These are phyloP conservation scores for Rotaria sp. DNA, from an alignment of 2,888 invertebrate genomes.

Conservation along the genomic window DNA sequence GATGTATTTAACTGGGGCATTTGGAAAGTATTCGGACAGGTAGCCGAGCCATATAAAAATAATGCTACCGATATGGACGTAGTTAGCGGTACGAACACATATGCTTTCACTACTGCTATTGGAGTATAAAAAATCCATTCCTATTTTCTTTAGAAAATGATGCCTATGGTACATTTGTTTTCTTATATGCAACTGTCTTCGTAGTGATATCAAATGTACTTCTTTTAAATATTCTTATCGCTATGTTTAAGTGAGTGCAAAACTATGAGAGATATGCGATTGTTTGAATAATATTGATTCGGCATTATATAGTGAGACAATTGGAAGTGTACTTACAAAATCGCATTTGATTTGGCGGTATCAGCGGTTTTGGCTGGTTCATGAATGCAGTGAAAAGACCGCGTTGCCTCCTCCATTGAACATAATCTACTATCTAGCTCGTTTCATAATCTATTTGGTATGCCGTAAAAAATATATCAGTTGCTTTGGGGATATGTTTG, in stretches of 20 bases:
- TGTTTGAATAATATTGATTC: neutral
- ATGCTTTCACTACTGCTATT: neutral
- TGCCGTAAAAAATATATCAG: neutral
- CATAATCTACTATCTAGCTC: no score
- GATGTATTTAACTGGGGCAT: constrained; percentile 11
- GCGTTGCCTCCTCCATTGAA: neutral
- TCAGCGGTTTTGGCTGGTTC: neutral
- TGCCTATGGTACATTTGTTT: neutral
- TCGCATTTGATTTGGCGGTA: neutral
- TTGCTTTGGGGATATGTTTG: neutral
- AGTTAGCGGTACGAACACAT: neutral
- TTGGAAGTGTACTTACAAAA: neutral
- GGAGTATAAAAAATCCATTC: neutral
- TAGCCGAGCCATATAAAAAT: neutral
- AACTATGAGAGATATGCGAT: neutral
- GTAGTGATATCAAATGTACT: neutral
- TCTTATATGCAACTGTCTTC: neutral
- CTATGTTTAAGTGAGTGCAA: neutral
- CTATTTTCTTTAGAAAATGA: neutral
- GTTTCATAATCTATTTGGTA: neutral
- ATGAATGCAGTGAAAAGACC: neutral
- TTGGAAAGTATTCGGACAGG: neutral
- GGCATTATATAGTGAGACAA: neutral
- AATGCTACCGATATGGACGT: no score
- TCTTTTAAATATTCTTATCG: neutral